Conservation (phyloP, 2,797 vertebrate genomes). For the Hirundo rustica region DNA sequence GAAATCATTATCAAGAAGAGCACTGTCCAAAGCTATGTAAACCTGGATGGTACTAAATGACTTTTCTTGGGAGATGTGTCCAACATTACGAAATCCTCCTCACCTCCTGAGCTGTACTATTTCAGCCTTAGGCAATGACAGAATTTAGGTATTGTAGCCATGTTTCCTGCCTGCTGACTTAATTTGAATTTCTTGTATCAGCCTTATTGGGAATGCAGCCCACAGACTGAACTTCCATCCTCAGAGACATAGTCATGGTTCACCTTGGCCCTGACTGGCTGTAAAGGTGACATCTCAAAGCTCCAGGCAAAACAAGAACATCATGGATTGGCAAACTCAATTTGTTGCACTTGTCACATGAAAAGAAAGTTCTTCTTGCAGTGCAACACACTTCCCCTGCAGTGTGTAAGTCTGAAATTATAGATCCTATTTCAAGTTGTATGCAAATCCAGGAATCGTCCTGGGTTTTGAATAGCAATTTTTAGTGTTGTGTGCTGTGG, state of each 20-base stretch:
- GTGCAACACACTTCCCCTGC: not conserved
- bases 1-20: not conserved
- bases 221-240: not conserved
- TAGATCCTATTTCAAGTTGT: not conserved
- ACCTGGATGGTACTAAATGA: not conserved
- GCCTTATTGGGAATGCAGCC: not conserved
- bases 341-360: not conserved
- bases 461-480: not conserved
- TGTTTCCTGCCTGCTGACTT: not conserved
- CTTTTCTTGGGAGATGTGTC: not conserved
- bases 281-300: not conserved
- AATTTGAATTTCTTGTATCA: not conserved
- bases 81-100: not conserved
- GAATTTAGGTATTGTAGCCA: not conserved
- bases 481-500: not conserved
- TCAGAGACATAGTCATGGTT: not conserved
- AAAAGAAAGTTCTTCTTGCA: not conserved
- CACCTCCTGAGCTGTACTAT: not conserved
- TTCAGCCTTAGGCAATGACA: not conserved
- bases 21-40: not conserved
- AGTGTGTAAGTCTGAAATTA: not conserved
- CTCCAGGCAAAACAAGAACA: not conserved
- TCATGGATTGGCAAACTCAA: not conserved
- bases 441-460: not conserved
- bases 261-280: not conserved